Evolutionary conservation across 2,797 vertebrate genomes (phyloP).

Genomic region (Molossus alvarezi): DNA sequence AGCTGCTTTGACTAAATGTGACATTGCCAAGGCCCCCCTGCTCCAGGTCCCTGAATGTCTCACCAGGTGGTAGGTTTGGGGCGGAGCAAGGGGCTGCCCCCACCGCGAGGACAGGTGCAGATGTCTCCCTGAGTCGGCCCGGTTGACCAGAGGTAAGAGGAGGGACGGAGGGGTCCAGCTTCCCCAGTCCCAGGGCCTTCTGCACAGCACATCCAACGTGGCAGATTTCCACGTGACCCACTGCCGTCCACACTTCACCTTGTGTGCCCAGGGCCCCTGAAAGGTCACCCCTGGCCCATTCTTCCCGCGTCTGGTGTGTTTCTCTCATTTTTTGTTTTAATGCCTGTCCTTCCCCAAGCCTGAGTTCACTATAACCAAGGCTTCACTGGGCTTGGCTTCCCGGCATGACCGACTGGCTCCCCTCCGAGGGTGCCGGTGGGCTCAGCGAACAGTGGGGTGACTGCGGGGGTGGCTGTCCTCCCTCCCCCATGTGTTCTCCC

Average conservation of each 20-base stretch:
- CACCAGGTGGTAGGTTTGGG: not conserved
- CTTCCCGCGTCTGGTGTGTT: rapidly evolving
- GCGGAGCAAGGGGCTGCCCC: too few species aligned
- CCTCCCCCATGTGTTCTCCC: too few species aligned
- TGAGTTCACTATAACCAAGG: not conserved
- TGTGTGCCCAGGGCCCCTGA: rapidly evolving
- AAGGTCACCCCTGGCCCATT: rapidly evolving
- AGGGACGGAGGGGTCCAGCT: too few species aligned
- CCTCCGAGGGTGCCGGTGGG: rapidly evolving
- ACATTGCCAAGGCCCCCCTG: too few species aligned
- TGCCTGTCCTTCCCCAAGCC: not conserved
- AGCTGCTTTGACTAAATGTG: not conserved
- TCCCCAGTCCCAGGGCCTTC: rapidly evolving
- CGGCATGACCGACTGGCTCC: not conserved
- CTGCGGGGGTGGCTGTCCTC: not conserved
- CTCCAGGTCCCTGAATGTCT: not conserved
- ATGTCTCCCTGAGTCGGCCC: not conserved
- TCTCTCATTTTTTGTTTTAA: not conserved
- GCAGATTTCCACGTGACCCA: rapidly evolving
- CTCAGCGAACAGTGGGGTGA: not conserved
- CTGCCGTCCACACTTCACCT: rapidly evolving
- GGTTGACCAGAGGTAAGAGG: not conserved
- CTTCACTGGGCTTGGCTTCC: not conserved
- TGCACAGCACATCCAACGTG: rapidly evolving
- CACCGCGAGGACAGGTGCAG: not conserved